phyloP scores from a whole-genome alignment of 2,888 invertebrate species.

The Anticlea derivata region DNA sequence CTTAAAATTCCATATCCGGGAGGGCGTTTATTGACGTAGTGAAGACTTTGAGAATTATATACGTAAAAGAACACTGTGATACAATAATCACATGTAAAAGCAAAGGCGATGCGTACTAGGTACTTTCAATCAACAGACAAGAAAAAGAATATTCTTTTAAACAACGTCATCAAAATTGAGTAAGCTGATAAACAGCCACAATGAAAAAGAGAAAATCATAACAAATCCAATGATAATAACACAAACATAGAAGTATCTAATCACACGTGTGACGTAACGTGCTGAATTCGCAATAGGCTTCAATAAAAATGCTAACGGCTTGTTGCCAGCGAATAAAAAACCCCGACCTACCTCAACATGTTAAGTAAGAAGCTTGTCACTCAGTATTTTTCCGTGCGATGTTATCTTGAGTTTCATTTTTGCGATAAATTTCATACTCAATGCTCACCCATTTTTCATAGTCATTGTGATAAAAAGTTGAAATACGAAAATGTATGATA shows the following conservation, averaged over 20 bases:
- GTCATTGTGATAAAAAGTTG: conserved; percentile 11
- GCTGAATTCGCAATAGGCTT: conserved; percentile 39
- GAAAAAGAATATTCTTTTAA: not conserved
- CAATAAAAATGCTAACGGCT: conserved; percentile 39
- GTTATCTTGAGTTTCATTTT: conserved; percentile 43
- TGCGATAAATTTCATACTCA: conserved; percentile 26
- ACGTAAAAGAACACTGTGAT: too few relatives aligned
- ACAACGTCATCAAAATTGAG: not conserved
- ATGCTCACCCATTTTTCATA: conserved; percentile 26
- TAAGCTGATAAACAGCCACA: conserved; percentile 1
- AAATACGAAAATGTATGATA: conserved; percentile 33
- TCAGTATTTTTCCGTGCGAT: conserved; percentile 61
- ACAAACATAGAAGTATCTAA: conserved; percentile 39
- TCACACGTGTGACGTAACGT: conserved; percentile 38
- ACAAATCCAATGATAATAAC: conserved; percentile 31
- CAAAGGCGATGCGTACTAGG: too few relatives aligned
- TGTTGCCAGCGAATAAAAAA: conserved; percentile 32
- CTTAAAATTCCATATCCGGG: too few relatives aligned
- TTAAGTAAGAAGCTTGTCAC: conserved; percentile 36
- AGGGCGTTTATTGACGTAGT: too few relatives aligned
- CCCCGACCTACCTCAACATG: conserved; percentile 67
- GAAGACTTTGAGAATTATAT: too few relatives aligned
- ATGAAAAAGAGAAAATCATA: conserved; percentile 4
- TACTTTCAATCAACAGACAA: too few relatives aligned
- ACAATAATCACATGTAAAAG: too few relatives aligned